phyloP scores from a whole-genome alignment of 2,797 vertebrate genomes.

The Micrastur ruficollis region DNA sequence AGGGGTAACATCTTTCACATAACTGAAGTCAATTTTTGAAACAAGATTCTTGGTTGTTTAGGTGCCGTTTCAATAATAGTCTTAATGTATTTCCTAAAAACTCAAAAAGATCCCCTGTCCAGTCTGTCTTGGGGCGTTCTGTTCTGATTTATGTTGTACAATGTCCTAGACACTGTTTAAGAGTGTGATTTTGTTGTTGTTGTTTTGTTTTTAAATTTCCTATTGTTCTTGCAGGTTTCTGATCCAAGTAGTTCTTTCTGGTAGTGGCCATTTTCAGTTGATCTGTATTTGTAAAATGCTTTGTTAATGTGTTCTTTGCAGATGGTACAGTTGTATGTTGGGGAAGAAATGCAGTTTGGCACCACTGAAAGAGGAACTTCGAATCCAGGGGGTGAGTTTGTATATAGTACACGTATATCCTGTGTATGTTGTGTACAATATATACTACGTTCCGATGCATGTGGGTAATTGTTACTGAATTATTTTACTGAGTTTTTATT shows the following conservation, averaged over 20 bases:
- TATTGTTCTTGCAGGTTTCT: not conserved
- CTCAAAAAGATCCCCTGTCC: not conserved
- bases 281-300: not conserved
- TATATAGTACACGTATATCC: not conserved
- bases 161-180: not conserved
- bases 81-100: not conserved
- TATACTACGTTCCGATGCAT: not conserved
- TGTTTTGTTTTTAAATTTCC: not conserved
- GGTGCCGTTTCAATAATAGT: not conserved
- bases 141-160: not conserved
- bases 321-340: slow-evolving; percentile 99
- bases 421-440: not conserved
- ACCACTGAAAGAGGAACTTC: slow-evolving; percentile 95
- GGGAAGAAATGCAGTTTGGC: slow-evolving; percentile 97
- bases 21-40: not conserved
- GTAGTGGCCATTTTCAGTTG: not conserved
- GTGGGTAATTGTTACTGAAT: not conserved
- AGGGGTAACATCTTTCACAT: not conserved
- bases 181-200: not conserved
- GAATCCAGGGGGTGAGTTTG: slow-evolving; percentile 89
- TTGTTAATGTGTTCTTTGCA: slow-evolving; percentile 64
- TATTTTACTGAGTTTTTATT: not conserved
- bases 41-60: not conserved
- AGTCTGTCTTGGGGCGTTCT: not conserved
- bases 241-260: not conserved